Conservation (phyloP, 2,113 vertebrate genomes). For the Coregonus clupeaformis region DNA sequence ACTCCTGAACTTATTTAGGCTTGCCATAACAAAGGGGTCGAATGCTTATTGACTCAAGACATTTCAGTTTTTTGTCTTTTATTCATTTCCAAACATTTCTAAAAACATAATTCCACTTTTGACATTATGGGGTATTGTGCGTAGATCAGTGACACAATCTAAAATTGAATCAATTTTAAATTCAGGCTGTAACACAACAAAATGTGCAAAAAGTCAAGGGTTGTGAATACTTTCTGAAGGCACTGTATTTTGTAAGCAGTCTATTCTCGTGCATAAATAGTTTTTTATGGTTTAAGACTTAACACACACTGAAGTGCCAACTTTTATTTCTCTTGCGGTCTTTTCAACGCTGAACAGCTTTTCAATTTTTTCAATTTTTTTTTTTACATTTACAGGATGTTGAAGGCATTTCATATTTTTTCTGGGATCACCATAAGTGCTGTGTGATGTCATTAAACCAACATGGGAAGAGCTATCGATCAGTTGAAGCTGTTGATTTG, state of each 20-base stretch:
- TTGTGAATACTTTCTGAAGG: too few relatives aligned
- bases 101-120: too few relatives aligned
- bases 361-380: neutral
- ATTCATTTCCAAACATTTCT: too few relatives aligned
- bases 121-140: too few relatives aligned
- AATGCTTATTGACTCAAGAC: too few relatives aligned
- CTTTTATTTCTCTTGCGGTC: constrained; percentile 3
- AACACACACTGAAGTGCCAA: constrained; percentile 21
- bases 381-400: constrained; percentile 30
- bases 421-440: constrained; percentile 3
- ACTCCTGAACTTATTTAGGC: too few relatives aligned
- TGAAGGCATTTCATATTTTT: constrained; percentile 5
- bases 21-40: too few relatives aligned
- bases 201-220: too few relatives aligned
- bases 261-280: neutral
- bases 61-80: too few relatives aligned
- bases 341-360: neutral
- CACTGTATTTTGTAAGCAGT: neutral
- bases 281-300: neutral
- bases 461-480: neutral
- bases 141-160: too few relatives aligned
- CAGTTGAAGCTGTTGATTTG: neutral
- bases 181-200: too few relatives aligned
- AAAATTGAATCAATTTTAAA: too few relatives aligned
- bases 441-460: neutral